Conservation (phyloP, 2,797 vertebrate genomes). For the Taenioides sp. region DNA sequence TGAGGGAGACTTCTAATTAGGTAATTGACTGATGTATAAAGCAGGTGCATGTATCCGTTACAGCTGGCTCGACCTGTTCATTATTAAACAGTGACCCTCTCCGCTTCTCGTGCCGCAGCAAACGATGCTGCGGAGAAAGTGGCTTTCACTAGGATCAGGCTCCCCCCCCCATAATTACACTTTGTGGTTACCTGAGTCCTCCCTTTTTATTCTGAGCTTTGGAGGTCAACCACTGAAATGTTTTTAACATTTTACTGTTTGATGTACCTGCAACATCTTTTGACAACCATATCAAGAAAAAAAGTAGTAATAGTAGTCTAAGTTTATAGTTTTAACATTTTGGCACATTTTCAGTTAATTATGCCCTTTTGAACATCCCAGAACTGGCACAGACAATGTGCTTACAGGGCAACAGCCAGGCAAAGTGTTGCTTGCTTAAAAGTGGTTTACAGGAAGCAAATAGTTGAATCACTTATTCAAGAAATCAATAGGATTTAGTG, state of each 20-base stretch:
- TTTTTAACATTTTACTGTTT: neutral
- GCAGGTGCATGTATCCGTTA: constrained; percentile 85
- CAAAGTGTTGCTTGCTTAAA: constrained; percentile 1
- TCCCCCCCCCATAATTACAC: constrained; percentile 73
- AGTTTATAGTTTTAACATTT: neutral
- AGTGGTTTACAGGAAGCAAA: constrained; percentile 30
- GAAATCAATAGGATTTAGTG: constrained; percentile 35
- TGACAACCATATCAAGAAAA: neutral
- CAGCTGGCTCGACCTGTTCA: constrained; percentile 79
- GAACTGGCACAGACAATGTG: too few species aligned
- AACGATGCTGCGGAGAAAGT: constrained; percentile 66
- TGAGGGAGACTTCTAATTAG: constrained; percentile 83
- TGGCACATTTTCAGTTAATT: neutral
- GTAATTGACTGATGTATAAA: constrained; percentile 84
- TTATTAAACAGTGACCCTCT: constrained; percentile 84
- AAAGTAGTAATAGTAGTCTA: neutral
- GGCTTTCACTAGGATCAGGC: constrained; percentile 63
- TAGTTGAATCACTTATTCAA: constrained; percentile 28
- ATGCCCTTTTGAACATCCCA: neutral
- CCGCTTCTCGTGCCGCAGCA: constrained; percentile 71
- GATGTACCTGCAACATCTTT: neutral
- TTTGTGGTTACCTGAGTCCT: constrained; percentile 66
- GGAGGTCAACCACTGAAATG: constrained; percentile 31
- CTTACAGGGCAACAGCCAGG: neutral
- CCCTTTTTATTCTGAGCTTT: constrained; percentile 39